Evolutionary conservation across 2,888 invertebrate genomes (phyloP).

Genomic region (Archips xylosteana): DNA sequence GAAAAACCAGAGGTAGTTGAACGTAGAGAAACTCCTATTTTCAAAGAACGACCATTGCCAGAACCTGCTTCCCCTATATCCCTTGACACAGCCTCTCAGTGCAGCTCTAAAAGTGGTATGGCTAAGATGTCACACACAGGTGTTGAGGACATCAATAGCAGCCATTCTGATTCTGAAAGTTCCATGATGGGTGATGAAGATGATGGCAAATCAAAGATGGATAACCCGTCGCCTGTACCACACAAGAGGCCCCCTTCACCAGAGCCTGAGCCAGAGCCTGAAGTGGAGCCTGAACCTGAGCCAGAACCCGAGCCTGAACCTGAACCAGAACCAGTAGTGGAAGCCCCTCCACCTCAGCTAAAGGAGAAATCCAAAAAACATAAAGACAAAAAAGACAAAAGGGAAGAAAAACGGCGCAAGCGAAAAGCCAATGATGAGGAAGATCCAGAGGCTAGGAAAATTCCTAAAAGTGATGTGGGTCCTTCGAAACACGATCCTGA

Average conservation of each 20-base stretch:
- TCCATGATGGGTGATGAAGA: conserved; percentile 78
- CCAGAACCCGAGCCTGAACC: conserved; percentile 51
- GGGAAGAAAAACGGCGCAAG: conserved; percentile 88
- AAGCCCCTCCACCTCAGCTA: conserved; percentile 64
- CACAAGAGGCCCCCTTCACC: conserved; percentile 59
- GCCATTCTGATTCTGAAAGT: conserved; percentile 79
- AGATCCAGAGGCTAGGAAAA: conserved; percentile 78
- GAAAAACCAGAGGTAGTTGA: conserved; percentile 82
- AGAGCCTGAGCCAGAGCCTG: conserved; percentile 54
- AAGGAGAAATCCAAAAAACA: conserved; percentile 82
- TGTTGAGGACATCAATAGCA: conserved; percentile 72
- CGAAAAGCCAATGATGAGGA: conserved; percentile 87
- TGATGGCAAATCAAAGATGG: conserved; percentile 70
- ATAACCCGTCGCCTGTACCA: conserved; percentile 69
- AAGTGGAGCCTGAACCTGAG: conserved; percentile 62
- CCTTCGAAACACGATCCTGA: conserved; percentile 69
- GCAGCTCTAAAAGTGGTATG: conserved; percentile 79
- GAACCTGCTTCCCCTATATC: conserved; percentile 81
- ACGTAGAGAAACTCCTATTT: conserved; percentile 72
- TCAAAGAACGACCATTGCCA: conserved; percentile 70
- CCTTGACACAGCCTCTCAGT: conserved; percentile 81
- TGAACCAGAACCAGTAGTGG: conserved; percentile 60
- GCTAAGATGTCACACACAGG: conserved; percentile 68
- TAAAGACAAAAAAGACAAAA: conserved; percentile 83
- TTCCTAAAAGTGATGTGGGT: conserved; percentile 70